Evolutionary conservation across 1,140 invertebrate genomes (phyloP).

Genomic region (Pseudomyrmex dendroicus): DNA sequence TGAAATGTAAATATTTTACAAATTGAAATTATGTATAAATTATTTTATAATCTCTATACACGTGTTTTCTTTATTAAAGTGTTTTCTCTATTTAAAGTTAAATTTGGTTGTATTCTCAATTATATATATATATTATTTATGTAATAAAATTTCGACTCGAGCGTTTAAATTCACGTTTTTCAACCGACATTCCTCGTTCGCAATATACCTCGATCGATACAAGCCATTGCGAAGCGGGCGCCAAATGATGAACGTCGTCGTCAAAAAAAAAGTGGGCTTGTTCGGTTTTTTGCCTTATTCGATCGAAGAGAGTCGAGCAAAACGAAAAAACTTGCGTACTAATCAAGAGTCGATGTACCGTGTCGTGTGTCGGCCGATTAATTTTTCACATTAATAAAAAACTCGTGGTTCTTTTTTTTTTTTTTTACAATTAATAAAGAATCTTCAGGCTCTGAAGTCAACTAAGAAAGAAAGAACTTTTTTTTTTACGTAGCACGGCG

Average conservation of each 20-base stretch:
- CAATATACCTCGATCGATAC: slow-evolving; percentile 27
- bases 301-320: slow-evolving; percentile 12
- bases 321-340: slow-evolving; percentile 5
- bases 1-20: no score
- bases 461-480: no score
- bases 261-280: slow-evolving; percentile 34
- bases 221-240: slow-evolving; percentile 23
- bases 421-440: no score
- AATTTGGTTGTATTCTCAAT: no score
- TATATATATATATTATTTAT: no score
- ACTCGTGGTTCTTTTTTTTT: no score
- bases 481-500: slow-evolving; percentile 59
- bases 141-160: no score
- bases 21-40: no score
- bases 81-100: no score
- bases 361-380: slow-evolving; percentile 18
- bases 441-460: no score
- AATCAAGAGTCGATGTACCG: slow-evolving; percentile 8
- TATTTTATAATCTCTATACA: no score
- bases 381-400: slow-evolving; percentile 56
- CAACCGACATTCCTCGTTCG: background rate
- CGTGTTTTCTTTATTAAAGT: no score
- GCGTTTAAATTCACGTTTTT: background rate
- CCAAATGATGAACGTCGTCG: slow-evolving; percentile 44
- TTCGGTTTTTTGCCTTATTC: background rate